Conservation (phyloP, 2,113 vertebrate species). For the Pelvicachromis taeniatus region DNA sequence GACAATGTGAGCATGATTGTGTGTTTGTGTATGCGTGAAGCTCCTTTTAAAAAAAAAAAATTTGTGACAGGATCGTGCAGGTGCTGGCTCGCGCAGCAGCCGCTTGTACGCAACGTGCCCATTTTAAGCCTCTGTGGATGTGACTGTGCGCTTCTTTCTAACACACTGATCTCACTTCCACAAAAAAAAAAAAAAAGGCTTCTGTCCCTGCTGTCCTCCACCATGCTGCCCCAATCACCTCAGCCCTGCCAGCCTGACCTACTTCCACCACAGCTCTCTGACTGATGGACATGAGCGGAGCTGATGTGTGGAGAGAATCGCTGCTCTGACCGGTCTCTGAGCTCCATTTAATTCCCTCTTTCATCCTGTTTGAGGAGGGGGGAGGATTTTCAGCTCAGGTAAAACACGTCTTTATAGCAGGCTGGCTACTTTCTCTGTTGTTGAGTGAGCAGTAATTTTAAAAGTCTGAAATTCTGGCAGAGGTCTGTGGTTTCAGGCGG, state of each 20-base stretch:
- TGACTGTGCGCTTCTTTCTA: not conserved
- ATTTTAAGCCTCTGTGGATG: not conserved
- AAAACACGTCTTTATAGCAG: not conserved
- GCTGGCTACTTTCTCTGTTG: not conserved
- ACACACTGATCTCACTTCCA: not conserved
- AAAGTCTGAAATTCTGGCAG: constrained; percentile 39
- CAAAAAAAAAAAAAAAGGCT: not conserved
- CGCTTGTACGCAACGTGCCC: not conserved
- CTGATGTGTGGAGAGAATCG: not conserved
- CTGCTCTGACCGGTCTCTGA: not conserved
- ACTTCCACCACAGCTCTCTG: constrained; percentile 7
- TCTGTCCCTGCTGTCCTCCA: not conserved
- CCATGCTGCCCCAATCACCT: not conserved
- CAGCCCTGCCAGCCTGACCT: constrained; percentile 27
- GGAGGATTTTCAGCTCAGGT: not conserved
- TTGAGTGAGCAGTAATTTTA: constrained; percentile 31
- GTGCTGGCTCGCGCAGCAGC: not conserved
- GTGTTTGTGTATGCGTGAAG: constrained; percentile 29
- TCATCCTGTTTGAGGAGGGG: not conserved
- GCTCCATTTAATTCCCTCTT: not conserved
- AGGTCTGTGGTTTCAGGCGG: constrained; percentile 22
- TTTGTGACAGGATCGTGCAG: not conserved
- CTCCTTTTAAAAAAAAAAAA: constrained; percentile 2
- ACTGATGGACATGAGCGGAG: not conserved
- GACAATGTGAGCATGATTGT: constrained; percentile 37